Percentiles rank a stretch among this genome's conserved stretches.
phyloP scores from a whole-genome alignment of 2,113 vertebrate species.

The Nibea coibor region DNA sequence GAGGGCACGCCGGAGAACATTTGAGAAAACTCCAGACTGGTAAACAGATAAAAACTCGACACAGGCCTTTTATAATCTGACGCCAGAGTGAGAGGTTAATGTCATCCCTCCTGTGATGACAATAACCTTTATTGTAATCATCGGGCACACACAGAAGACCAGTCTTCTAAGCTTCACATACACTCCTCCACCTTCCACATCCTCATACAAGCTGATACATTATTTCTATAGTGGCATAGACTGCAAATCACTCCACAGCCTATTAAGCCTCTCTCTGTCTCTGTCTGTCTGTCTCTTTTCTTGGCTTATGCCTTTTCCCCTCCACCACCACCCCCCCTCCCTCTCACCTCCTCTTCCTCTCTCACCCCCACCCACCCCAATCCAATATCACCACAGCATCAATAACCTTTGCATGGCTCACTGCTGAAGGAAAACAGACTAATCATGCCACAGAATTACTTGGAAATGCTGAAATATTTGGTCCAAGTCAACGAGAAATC shows the following conservation, averaged over 20 bases:
- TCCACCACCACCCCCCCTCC: not conserved
- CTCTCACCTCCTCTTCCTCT: not conserved
- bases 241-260: slow-evolving; percentile 62
- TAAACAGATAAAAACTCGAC: slow-evolving; percentile 31
- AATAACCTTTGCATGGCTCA: slow-evolving; percentile 63
- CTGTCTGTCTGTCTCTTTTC: slow-evolving; percentile 53
- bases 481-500: not conserved
- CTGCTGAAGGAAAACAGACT: slow-evolving; percentile 47
- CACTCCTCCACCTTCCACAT: slow-evolving; percentile 42
- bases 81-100: slow-evolving; percentile 55
- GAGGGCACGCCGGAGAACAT: slow-evolving; percentile 41
- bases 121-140: slow-evolving; percentile 70
- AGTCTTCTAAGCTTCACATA: slow-evolving; percentile 37
- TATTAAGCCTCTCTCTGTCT: slow-evolving; percentile 50
- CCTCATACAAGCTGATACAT: slow-evolving; percentile 50
- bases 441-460: slow-evolving; percentile 30
- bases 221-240: slow-evolving; percentile 55
- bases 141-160: slow-evolving; percentile 53
- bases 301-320: slow-evolving; percentile 26
- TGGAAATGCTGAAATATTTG: slow-evolving; percentile 34
- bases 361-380: not conserved
- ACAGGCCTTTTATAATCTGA: slow-evolving; percentile 41
- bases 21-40: slow-evolving; percentile 52
- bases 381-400: slow-evolving; percentile 62
- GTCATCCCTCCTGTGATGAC: slow-evolving; percentile 66